A percentile compares a stretch with the other conserved stretches of the same genome.
Evolutionary conservation across 1,140 invertebrate genomes (phyloP).

Genomic region (Drosophila suzukii): DNA sequence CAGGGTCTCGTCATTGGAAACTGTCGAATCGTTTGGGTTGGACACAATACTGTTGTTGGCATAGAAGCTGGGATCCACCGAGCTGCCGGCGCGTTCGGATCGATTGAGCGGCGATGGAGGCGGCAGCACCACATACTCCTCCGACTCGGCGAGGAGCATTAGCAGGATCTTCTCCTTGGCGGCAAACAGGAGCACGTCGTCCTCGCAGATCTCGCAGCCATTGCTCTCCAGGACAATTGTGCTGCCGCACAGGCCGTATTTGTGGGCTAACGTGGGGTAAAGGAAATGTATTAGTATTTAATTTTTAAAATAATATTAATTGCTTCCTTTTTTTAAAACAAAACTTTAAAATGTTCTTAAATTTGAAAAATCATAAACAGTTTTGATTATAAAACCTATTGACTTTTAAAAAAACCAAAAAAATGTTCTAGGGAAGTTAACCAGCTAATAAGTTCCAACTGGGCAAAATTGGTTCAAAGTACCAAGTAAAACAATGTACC

Average conservation of each 20-base stretch:
- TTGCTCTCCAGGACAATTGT: conserved; percentile 73
- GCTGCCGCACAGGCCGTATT: conserved; percentile 61
- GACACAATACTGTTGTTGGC: conserved; percentile 63
- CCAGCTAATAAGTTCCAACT: background rate
- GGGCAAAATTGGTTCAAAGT: background rate
- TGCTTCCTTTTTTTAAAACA: too few relatives aligned
- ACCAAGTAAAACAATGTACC: too few relatives aligned
- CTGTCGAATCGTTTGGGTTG: conserved; percentile 70
- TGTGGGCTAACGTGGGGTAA: conserved; percentile 45
- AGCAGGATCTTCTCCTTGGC: conserved; percentile 72
- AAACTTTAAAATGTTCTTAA: too few relatives aligned
- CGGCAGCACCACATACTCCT: conserved; percentile 68
- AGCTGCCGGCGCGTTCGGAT: conserved; percentile 69
- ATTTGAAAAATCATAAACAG: too few relatives aligned
- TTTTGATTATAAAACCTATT: too few relatives aligned
- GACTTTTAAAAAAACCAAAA: too few relatives aligned
- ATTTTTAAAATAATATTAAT: background rate
- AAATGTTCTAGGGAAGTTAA: too few relatives aligned
- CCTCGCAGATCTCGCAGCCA: conserved; percentile 73
- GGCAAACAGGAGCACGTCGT: conserved; percentile 67
- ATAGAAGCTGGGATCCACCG: conserved; percentile 69
- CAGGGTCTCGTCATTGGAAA: conserved; percentile 69
- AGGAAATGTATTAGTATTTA: background rate
- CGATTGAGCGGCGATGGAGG: conserved; percentile 69
- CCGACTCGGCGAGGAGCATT: conserved; percentile 62